Percentiles rank a stretch among this genome's conserved stretches.
phyloP scores from a whole-genome alignment of 2,888 invertebrate species.

The Drosophila algonquin region DNA sequence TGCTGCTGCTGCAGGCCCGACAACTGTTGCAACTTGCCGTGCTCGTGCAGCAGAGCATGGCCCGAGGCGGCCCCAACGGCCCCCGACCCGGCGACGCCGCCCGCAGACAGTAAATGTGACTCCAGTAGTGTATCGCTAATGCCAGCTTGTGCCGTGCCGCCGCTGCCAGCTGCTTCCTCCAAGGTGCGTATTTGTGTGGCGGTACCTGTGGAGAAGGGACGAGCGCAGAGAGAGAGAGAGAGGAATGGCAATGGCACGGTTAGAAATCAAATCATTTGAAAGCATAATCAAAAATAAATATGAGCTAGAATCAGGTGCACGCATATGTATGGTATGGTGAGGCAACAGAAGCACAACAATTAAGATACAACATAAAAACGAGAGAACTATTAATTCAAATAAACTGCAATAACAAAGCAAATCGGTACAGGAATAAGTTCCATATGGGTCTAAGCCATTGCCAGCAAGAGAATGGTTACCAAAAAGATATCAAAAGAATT shows the following conservation, averaged over 20 bases:
- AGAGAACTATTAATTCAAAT: constrained; percentile 16
- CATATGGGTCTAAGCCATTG: constrained; percentile 21
- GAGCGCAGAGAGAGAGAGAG: constrained; percentile 42
- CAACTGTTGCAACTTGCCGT: constrained; percentile 43
- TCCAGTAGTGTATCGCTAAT: constrained; percentile 60
- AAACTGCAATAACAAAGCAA: constrained; percentile 49
- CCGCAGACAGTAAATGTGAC: constrained; percentile 51
- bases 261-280: constrained; percentile 46
- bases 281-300: constrained; percentile 29
- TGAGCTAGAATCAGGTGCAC: constrained; percentile 31
- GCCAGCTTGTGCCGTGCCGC: constrained; percentile 46
- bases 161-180: constrained; percentile 68
- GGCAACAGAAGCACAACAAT: constrained; percentile 71
- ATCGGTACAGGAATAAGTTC: constrained; percentile 8
- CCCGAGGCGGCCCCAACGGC: constrained; percentile 54
- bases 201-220: constrained; percentile 76
- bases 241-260: constrained; percentile 49
- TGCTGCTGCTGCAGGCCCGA: constrained; percentile 29
- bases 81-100: constrained; percentile 45
- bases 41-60: constrained; percentile 38
- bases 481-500: constrained; percentile 10
- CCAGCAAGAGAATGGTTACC: constrained; percentile 13
- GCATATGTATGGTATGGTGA: constrained; percentile 23
- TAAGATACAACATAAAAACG: constrained; percentile 44
- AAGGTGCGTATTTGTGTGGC: constrained; percentile 81